These are phyloP conservation scores for Xanthia icteritia DNA, from an alignment of 2,888 invertebrate genomes.

Conservation along the genomic window DNA sequence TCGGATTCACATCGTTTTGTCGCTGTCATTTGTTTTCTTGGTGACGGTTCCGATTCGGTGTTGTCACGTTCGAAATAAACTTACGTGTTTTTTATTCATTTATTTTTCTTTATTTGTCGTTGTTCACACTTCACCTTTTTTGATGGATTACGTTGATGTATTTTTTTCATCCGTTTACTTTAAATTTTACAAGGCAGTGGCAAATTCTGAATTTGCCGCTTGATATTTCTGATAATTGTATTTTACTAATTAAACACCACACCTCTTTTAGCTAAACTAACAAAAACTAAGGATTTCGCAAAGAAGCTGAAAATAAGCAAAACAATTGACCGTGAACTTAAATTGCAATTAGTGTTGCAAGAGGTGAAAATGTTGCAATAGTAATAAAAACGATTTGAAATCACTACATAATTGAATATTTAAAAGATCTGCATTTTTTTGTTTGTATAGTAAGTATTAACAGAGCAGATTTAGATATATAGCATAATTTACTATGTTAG, in stretches of 20 bases:
- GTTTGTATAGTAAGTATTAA: not conserved
- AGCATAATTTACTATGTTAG: not conserved
- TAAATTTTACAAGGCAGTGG: not conserved
- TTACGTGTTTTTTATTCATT: conserved; percentile 17
- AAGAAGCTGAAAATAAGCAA: conserved; percentile 27
- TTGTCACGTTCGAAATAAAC: conserved; percentile 68
- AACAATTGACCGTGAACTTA: conserved; percentile 53
- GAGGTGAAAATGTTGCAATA: conserved; percentile 46
- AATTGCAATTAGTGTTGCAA: conserved; percentile 45
- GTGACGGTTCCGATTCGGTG: conserved; percentile 52
- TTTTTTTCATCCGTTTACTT: conserved; percentile 1
- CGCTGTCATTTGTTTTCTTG: conserved; percentile 47
- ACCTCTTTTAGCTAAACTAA: not conserved
- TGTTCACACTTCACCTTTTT: conserved; percentile 40
- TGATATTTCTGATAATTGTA: not conserved
- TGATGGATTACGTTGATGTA: conserved; percentile 31
- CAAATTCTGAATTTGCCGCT: not conserved
- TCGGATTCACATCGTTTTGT: conserved; percentile 54
- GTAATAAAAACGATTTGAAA: conserved; percentile 23
- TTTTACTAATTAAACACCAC: not conserved
- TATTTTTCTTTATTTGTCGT: conserved; percentile 1
- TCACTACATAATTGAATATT: conserved; percentile 11
- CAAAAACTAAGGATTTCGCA: conserved; percentile 9
- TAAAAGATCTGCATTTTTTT: not conserved
- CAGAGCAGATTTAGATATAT: not conserved